Evolutionary conservation across 2,888 invertebrate genomes (phyloP).

Genomic region (Tupiocoris notatus): DNA sequence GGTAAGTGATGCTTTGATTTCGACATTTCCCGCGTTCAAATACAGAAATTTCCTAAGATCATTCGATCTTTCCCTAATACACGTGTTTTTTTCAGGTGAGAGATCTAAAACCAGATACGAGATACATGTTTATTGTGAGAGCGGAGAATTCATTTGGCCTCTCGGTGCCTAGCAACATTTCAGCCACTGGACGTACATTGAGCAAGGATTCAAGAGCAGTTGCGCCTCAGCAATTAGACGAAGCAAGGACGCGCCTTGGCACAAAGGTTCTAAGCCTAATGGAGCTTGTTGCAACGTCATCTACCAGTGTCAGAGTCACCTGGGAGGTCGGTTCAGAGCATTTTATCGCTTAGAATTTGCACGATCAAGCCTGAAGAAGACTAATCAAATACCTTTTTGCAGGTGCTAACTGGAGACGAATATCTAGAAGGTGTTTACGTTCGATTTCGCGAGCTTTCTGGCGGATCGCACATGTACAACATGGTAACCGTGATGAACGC

Average conservation of each 20-base stretch:
- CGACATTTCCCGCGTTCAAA: too few relatives aligned
- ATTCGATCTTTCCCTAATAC: not conserved
- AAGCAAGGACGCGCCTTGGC: conserved; percentile 72
- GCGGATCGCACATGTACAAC: conserved; percentile 61
- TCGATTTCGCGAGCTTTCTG: conserved; percentile 64
- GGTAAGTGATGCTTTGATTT: too few relatives aligned
- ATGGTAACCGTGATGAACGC: conserved; percentile 70
- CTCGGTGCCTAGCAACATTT: conserved; percentile 75
- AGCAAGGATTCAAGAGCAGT: conserved; percentile 58
- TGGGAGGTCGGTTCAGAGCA: conserved; percentile 79
- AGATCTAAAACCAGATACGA: conserved; percentile 73
- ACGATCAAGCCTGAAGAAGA: too few relatives aligned
- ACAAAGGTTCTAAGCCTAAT: conserved; percentile 74
- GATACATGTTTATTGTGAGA: conserved; percentile 80
- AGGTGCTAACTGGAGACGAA: conserved; percentile 58
- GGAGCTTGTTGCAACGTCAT: conserved; percentile 65
- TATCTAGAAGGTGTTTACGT: conserved; percentile 70
- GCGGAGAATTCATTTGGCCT: conserved; percentile 84
- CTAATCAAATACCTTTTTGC: too few relatives aligned
- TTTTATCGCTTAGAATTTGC: too few relatives aligned
- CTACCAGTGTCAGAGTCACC: conserved; percentile 73
- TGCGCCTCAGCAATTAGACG: conserved; percentile 73
- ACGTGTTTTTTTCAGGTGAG: conserved; percentile 55
- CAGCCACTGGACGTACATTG: conserved; percentile 68
- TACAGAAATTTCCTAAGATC: too few relatives aligned